Percentiles rank a stretch among this genome's conserved stretches.
phyloP scores from a whole-genome alignment of 2,797 vertebrate genomes.

The Holocentrus rufus region DNA sequence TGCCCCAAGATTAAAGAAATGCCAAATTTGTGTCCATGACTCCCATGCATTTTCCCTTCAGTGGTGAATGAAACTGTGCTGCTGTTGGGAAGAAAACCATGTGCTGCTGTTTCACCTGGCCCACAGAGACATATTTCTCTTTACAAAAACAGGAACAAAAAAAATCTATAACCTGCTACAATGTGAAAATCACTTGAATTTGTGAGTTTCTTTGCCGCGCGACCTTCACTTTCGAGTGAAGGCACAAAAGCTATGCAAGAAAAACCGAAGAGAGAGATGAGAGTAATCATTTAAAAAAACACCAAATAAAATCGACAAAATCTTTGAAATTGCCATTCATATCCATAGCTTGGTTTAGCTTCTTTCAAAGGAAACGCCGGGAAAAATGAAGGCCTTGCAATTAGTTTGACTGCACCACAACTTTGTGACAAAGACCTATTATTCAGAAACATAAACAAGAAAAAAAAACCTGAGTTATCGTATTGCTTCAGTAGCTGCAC shows the following conservation, averaged over 20 bases:
- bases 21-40: too few species aligned
- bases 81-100: too few species aligned
- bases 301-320: not conserved
- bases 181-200: too few species aligned
- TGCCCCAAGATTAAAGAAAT: too few species aligned
- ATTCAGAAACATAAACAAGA: not conserved
- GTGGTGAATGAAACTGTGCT: too few species aligned
- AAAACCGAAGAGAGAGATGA: not conserved
- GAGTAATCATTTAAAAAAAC: not conserved
- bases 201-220: not conserved
- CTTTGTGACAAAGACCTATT: too few species aligned
- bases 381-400: not conserved
- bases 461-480: conserved; percentile 10
- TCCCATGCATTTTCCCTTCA: too few species aligned
- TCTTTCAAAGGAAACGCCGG: not conserved
- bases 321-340: not conserved
- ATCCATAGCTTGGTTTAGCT: not conserved
- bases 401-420: not conserved
- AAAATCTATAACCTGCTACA: too few species aligned
- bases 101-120: too few species aligned
- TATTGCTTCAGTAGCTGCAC: not conserved
- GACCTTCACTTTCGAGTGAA: not conserved
- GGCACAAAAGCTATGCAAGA: not conserved
- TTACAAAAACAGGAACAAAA: too few species aligned
- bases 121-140: too few species aligned